Evolutionary conservation across 1,140 invertebrate species (phyloP), one percentile per base, ranked within the genome.

Genomic region (Drosophila rhopaloa): DNA sequence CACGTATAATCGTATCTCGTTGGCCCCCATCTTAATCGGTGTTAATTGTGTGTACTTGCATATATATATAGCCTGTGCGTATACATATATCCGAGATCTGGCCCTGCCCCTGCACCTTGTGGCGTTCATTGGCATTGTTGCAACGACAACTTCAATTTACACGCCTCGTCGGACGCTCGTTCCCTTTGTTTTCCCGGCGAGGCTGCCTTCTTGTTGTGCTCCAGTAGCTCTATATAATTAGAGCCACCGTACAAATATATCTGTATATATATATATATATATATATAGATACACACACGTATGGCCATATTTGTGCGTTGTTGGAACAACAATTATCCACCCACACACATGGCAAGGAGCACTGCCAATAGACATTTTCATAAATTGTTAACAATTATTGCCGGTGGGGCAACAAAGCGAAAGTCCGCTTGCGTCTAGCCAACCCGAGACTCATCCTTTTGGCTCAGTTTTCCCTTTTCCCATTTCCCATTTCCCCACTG

Each of bases 351-450:
- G 14, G 19, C 43, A 40, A 71, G 53, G 27, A 56, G 40, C 43
- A 24, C 48, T 76, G 67, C 76, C 76, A 71, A 83, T 81, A 76
- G 79, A 88, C 66, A 83, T 88, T 88, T 88, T 88, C 74, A 89
- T 89, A 78, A 89, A 89, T 89, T 88, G 73, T 89, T 78, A 84
- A 89, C 80, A 89, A 89, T 89, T 84, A 83, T 68, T 65, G 61
- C 79, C 61, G 53, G 53, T 55, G 61, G 55, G 67, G 14, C 57
- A 65, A 60, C 78, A 74, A 78, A 75, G 73, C 60, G 62, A 74
- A 80, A 54, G 77, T 72, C 74, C 61, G 75, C 66, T 35, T 76
- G 51, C 51, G 75, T 70, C 57, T 55, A 55, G 50, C 74, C 55
- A 40, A 14, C 55, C 32, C 78, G 27, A 53, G 35, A 43, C 47